Conservation (phyloP, 1,140 invertebrate genomes). For the Phenacoccus solenopsis region DNA sequence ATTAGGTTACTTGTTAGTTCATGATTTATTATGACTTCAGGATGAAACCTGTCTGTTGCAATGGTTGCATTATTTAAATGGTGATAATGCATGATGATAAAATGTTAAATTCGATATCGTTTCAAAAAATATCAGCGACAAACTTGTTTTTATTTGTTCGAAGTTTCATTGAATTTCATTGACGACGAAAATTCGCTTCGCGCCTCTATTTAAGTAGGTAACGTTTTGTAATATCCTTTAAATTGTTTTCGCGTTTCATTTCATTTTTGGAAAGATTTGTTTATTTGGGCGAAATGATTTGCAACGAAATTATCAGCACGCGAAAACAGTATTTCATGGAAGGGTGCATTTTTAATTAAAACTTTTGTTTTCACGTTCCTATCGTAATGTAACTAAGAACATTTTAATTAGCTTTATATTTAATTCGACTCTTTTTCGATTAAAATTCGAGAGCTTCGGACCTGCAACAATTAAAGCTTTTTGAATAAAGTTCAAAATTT, state of each 20-base stretch:
- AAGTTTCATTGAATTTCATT: too few species aligned
- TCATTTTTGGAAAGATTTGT: not conserved
- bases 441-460: not conserved
- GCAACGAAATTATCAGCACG: not conserved
- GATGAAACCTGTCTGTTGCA: too few species aligned
- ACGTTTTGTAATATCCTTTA: too few species aligned
- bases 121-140: too few species aligned
- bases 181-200: too few species aligned
- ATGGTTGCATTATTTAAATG: too few species aligned
- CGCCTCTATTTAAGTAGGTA: too few species aligned
- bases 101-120: too few species aligned
- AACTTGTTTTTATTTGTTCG: too few species aligned
- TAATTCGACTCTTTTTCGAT: not conserved
- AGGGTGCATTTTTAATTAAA: not conserved
- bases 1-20: too few species aligned
- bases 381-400: not conserved
- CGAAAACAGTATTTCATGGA: not conserved
- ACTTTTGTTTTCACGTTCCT: not conserved
- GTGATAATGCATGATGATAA: too few species aligned
- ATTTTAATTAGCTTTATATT: slow-evolving; percentile 1
- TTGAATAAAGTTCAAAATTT: not conserved
- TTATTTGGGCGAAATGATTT: not conserved
- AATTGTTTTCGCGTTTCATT: not conserved
- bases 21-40: too few species aligned
- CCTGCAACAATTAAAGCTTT: not conserved